Conservation (phyloP, 1,140 invertebrate genomes). For the Caligus rogercresseyi region DNA sequence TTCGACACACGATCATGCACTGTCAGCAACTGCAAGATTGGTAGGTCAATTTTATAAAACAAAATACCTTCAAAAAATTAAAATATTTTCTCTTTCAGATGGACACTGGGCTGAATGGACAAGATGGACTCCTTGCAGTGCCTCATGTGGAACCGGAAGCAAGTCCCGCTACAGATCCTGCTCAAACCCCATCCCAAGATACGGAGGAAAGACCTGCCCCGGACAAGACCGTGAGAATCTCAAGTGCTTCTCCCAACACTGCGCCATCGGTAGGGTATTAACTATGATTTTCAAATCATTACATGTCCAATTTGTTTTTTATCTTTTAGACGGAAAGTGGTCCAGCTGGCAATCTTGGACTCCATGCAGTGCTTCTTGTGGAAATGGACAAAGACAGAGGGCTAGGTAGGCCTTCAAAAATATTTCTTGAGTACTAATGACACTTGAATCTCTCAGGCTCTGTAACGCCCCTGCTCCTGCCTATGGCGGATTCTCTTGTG, state of each 20-base stretch:
- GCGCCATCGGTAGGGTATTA: not conserved
- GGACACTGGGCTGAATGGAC: slow-evolving; percentile 32
- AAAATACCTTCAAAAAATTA: too few species aligned
- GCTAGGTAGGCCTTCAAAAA: not conserved
- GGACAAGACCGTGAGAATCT: slow-evolving; percentile 40
- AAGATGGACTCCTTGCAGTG: slow-evolving; percentile 28
- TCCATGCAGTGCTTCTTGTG: not conserved
- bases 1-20: slow-evolving; percentile 29
- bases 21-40: not conserved
- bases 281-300: not conserved
- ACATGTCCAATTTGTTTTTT: too few species aligned
- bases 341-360: not conserved
- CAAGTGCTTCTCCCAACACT: slow-evolving; percentile 35
- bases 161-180: slow-evolving; percentile 28
- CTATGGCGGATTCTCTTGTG: slow-evolving; percentile 14
- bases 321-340: not conserved
- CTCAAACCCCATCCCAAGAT: slow-evolving; percentile 28
- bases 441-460: slow-evolving; percentile 35
- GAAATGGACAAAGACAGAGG: not conserved
- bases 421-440: not conserved
- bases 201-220: slow-evolving; percentile 28
- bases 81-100: slow-evolving; percentile 24
- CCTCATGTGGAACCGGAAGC: slow-evolving; percentile 42
- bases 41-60: too few species aligned
- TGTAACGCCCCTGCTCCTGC: slow-evolving; percentile 66